These are phyloP conservation scores for Sylvilagus bachmani DNA, from an alignment of 2,113 vertebrate species.

Conservation along the genomic window DNA sequence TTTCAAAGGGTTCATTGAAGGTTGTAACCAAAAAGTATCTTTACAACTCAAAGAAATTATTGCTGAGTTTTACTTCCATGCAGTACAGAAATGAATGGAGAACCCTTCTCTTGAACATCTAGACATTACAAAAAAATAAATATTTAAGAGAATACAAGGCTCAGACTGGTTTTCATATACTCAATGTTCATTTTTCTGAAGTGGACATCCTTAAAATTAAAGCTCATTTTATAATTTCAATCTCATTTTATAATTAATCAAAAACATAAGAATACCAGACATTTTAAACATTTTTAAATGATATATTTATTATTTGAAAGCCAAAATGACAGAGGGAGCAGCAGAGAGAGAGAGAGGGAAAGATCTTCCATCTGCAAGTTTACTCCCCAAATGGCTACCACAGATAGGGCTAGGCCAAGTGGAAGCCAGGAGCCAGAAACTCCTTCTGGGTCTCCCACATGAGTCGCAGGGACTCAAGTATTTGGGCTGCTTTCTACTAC, in stretches of 20 bases:
- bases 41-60: constrained; percentile 83
- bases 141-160: constrained; percentile 76
- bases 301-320: no score
- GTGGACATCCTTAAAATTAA: not conserved
- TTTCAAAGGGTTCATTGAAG: constrained; percentile 80
- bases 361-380: no score
- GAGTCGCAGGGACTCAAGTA: no score
- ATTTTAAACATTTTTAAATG: no score
- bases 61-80: constrained; percentile 90
- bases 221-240: constrained; percentile 34
- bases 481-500: no score
- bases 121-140: constrained; percentile 88
- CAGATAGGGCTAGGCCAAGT: no score
- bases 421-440: no score
- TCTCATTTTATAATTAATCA: constrained; percentile 54
- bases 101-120: constrained; percentile 87
- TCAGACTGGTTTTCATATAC: not conserved
- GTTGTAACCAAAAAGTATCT: constrained; percentile 72
- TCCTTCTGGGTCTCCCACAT: no score
- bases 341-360: no score
- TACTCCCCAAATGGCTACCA: no score
- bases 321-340: no score
- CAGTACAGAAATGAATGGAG: constrained; percentile 90
- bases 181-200: constrained; percentile 19
- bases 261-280: not conserved